A percentile compares a stretch with the other conserved stretches of the same genome.
Conservation (phyloP, 1,140 invertebrate species). For the Rhynchophorus ferrugineus region DNA sequence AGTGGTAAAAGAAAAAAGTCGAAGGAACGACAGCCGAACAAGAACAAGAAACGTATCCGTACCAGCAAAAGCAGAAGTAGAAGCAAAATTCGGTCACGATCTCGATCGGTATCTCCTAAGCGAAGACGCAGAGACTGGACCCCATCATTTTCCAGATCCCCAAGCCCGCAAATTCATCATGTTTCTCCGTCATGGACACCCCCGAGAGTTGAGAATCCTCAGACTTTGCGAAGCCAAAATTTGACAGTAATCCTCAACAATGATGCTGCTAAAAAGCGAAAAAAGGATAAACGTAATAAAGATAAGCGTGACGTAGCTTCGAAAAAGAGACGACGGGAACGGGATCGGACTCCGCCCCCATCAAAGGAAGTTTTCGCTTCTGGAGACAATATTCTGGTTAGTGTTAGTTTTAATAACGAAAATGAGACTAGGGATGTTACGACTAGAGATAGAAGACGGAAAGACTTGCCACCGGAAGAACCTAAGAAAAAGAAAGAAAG, state of each 20-base stretch:
- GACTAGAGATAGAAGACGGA: constrained; percentile 42
- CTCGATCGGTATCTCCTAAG: constrained; percentile 21
- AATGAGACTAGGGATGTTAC: constrained; percentile 48
- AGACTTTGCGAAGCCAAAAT: constrained; percentile 37
- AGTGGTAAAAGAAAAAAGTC: constrained; percentile 30
- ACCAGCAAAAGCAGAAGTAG: constrained; percentile 12
- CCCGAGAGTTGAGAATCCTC: constrained; percentile 34
- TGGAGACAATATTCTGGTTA: constrained; percentile 85
- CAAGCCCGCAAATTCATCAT: constrained; percentile 22
- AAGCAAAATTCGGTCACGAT: constrained; percentile 11
- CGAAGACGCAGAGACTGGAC: constrained; percentile 31
- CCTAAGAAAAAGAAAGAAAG: constrained; percentile 43
- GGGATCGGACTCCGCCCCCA: constrained; percentile 52
- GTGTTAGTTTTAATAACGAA: constrained; percentile 80
- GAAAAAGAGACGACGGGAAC: constrained; percentile 45
- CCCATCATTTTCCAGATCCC: constrained; percentile 39
- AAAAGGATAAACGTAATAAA: constrained; percentile 45
- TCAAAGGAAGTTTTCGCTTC: constrained; percentile 87
- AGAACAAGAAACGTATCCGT: constrained; percentile 11
- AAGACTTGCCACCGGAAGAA: constrained; percentile 43
- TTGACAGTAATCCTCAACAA: constrained; percentile 50
- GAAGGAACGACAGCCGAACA: constrained; percentile 28
- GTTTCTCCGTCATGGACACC: constrained; percentile 44
- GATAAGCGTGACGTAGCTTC: constrained; percentile 42
- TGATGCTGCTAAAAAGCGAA: constrained; percentile 47